phyloP scores from a whole-genome alignment of 2,113 vertebrate genomes.

The Xenus cinereus region DNA sequence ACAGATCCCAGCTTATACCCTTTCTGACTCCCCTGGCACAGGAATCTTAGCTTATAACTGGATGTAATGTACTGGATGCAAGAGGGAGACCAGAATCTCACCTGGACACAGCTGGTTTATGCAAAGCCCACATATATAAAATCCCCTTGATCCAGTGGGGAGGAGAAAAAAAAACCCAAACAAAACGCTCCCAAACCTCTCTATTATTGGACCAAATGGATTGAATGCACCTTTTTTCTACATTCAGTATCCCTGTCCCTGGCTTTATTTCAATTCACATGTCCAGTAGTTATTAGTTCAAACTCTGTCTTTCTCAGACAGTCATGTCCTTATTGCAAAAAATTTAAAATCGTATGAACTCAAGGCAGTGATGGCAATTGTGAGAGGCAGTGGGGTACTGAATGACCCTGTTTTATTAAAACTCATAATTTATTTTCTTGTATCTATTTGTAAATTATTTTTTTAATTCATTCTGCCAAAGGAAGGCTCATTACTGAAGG shows the following conservation, averaged over 20 bases:
- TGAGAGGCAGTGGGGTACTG: background rate
- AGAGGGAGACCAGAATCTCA: background rate
- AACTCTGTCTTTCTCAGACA: background rate
- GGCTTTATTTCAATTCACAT: background rate
- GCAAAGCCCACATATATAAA: background rate
- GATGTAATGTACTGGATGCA: background rate
- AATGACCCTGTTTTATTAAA: background rate
- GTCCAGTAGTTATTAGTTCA: background rate
- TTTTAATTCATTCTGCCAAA: background rate
- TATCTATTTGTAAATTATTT: background rate
- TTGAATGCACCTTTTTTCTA: background rate
- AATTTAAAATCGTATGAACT: background rate
- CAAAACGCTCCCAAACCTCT: background rate
- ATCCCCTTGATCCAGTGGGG: background rate
- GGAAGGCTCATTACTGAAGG: background rate
- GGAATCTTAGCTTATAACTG: background rate
- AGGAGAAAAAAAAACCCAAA: background rate
- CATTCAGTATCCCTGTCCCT: background rate
- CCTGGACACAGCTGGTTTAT: background rate
- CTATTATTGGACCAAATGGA: background rate
- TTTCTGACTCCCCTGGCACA: background rate
- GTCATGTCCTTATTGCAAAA: background rate
- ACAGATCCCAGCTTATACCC: background rate
- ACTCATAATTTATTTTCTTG: background rate
- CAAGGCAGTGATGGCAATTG: background rate